Evolutionary conservation across 2,113 vertebrate species (phyloP), one percentile per base, ranked within the genome.

Genomic region (Rhinolophus sinicus): DNA sequence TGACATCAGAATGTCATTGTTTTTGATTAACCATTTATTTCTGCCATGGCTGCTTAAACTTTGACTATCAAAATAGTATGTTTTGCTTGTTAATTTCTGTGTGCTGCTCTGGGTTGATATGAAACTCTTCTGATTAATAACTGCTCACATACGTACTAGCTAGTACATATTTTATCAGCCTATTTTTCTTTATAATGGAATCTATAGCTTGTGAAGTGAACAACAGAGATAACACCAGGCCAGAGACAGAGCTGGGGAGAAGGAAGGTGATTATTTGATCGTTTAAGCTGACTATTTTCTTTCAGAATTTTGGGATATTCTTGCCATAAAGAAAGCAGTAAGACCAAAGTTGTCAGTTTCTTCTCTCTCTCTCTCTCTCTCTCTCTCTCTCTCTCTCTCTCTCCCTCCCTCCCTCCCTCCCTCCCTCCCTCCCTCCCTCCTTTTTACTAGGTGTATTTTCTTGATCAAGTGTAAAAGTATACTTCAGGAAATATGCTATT

Each of bases 11-110:
- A 73, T 83, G 44, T 82, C 72, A 62, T 82, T 94, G 30, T 75
- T 92, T 91, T 69, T 93, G 18, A 75, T 91, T 88, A 97, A 56
- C 12, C 33, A 73, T 84, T 82, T 95, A 72, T 96, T 78, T 94
- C 30, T 97, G 47, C 50, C 26, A 33, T 80, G 56, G 19, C 72
- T 96, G 38, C 50, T 88, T 16, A 92, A 84, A 28, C 26, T 28
- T 90, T 92, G 78, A 78, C 3, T 95, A 75, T 92, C 24, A 88
- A 69, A 96, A 70, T 87, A 54, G 19, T 82, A n/a, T 88, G 47
- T 88, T 95, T 93, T 95, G 28, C 75, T 90, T 92, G 52, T 77
- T 96, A 40, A 69, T 95, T 85, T 95, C 54, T 94, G 4, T 95
- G 54, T 40, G 67, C 75, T 90, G 38, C 86, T 76, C 28, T 96